Conservation (phyloP, 2,797 vertebrate species). For the Phataginus tetradactyla region DNA sequence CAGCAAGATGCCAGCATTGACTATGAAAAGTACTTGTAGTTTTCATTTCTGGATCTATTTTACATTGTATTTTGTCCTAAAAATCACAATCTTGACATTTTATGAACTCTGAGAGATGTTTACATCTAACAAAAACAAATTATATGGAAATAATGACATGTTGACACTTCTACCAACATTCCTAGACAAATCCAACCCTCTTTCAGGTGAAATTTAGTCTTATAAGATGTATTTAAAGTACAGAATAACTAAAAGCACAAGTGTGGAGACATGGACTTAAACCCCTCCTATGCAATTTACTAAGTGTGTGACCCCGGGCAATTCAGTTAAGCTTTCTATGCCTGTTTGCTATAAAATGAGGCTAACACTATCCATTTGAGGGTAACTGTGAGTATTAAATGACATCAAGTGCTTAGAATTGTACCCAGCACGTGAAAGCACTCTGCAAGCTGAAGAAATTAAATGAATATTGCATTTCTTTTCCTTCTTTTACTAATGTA, state of each 20-base stretch:
- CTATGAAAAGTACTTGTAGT: not conserved
- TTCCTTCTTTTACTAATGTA: not conserved
- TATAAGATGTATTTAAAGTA: not conserved
- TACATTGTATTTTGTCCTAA: not conserved
- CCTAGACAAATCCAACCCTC: not conserved
- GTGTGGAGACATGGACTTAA: not conserved
- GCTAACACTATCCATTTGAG: not conserved
- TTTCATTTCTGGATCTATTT: conserved; percentile 9
- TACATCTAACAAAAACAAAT: not conserved
- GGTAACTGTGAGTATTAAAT: not conserved
- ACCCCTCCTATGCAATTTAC: not conserved
- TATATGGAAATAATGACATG: not conserved
- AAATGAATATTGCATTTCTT: not conserved
- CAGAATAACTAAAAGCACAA: not conserved
- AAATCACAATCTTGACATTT: conserved; percentile 23
- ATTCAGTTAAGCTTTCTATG: not conserved
- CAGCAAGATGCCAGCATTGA: not conserved
- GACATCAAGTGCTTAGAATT: not conserved
- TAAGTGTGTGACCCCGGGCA: not conserved
- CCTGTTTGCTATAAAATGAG: not conserved
- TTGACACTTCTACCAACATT: not conserved
- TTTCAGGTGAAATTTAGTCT: not conserved
- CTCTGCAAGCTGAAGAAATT: not conserved
- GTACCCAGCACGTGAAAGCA: not conserved
- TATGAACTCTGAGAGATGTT: not conserved